phyloP scores from a whole-genome alignment of 2,797 vertebrate genomes.

The Chrysolophus pictus region DNA sequence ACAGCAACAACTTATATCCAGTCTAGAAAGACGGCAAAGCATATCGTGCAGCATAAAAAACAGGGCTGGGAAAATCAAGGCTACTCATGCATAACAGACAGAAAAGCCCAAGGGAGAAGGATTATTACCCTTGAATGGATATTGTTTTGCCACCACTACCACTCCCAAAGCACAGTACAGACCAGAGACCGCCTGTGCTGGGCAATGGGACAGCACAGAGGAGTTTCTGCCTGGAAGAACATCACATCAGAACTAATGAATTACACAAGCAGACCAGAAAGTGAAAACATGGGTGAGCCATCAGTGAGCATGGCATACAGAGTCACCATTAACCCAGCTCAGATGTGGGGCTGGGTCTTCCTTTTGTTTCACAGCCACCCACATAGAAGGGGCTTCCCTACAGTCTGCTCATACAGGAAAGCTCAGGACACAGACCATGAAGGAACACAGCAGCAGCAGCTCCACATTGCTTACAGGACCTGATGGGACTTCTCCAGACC shows the following conservation, averaged over 20 bases:
- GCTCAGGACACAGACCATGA: neutral
- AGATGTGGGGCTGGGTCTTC: neutral
- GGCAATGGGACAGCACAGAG: neutral
- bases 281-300: neutral
- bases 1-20: neutral
- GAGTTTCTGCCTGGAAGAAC: neutral
- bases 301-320: neutral
- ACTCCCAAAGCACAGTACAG: neutral
- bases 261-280: neutral
- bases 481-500: neutral
- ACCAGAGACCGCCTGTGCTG: neutral
- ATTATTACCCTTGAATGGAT: neutral
- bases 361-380: neutral
- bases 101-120: neutral
- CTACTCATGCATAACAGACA: rapidly evolving
- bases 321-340: neutral
- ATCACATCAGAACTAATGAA: neutral
- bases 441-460: neutral
- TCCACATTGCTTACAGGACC: neutral
- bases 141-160: neutral
- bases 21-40: neutral
- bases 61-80: neutral
- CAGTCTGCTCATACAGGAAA: neutral
- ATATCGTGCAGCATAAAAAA: neutral
- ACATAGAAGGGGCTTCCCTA: neutral